A percentile compares a stretch with the other conserved stretches of the same genome.
These are phyloP conservation scores for Agelas oroides DNA, from an alignment of 37 sponge, comb jelly and placozoan genomes.

Conservation along the genomic window DNA sequence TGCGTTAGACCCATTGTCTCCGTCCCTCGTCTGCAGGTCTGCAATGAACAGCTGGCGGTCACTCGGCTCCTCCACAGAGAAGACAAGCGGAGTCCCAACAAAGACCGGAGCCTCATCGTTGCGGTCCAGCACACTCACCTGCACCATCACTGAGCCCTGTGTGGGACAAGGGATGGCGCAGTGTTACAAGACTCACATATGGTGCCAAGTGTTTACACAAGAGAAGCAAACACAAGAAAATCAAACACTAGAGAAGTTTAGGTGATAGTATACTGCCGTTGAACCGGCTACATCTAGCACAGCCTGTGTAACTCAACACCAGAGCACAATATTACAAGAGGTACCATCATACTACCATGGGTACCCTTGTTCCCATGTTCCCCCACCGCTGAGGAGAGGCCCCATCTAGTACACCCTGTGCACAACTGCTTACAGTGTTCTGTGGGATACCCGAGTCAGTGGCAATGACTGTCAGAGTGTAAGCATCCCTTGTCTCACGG, in stretches of 20 bases:
- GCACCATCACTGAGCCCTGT: conserved; percentile 19
- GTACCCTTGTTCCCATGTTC: too few relatives aligned
- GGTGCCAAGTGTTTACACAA: too few relatives aligned
- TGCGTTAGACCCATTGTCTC: conserved; percentile 36
- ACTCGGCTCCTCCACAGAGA: conserved; percentile 17
- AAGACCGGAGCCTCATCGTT: conserved; percentile 55
- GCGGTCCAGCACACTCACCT: conserved; percentile 29
- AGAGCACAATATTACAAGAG: too few relatives aligned
- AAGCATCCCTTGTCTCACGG: conserved; percentile 7
- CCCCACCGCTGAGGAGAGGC: too few relatives aligned
- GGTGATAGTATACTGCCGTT: too few relatives aligned
- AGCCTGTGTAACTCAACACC: too few relatives aligned
- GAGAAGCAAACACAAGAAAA: too few relatives aligned
- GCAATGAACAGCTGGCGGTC: background rate
- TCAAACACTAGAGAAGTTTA: too few relatives aligned
- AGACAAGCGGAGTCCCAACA: background rate
- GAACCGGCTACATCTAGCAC: too few relatives aligned
- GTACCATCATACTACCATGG: too few relatives aligned
- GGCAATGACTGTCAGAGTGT: conserved; percentile 23
- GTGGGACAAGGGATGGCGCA: background rate
- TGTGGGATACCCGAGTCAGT: conserved; percentile 6
- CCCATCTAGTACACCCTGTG: too few relatives aligned
- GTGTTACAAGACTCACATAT: background rate
- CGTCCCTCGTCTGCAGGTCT: conserved; percentile 37
- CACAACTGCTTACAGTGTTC: too few relatives aligned